phyloP scores from a whole-genome alignment of 2,888 invertebrate species.

The Liposcelis brunnea region DNA sequence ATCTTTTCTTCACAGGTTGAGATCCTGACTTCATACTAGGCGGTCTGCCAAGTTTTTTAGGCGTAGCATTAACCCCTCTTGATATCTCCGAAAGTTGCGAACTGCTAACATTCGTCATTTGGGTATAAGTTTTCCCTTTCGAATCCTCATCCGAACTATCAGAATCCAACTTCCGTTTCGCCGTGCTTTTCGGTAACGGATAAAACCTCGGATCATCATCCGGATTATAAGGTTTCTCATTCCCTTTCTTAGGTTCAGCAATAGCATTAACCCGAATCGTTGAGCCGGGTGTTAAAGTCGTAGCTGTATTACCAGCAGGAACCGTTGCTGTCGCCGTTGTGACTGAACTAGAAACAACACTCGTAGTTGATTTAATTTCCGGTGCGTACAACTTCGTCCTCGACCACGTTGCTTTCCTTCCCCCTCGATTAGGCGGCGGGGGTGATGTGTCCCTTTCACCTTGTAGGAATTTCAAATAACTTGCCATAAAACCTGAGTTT shows the following conservation, averaged over 20 bases:
- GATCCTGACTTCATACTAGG: neutral
- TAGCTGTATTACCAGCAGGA: constrained; percentile 13
- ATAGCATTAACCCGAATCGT: constrained; percentile 31
- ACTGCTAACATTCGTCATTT: constrained; percentile 5
- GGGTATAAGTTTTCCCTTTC: neutral
- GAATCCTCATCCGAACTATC: constrained; percentile 47
- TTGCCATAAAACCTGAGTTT: constrained; percentile 66
- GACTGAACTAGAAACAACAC: constrained; percentile 14
- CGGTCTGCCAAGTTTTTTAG: neutral
- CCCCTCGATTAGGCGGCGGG: constrained; percentile 39
- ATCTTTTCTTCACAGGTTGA: neutral
- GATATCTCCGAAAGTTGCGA: neutral
- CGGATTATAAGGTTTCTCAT: constrained; percentile 24
- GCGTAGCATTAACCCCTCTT: neutral
- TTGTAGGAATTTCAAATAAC: constrained; percentile 69
- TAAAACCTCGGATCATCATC: constrained; percentile 56
- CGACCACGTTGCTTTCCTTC: constrained; percentile 23
- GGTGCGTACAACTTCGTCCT: constrained; percentile 20
- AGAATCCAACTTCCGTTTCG: constrained; percentile 41
- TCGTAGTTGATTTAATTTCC: constrained; percentile 18
- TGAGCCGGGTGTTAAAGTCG: constrained; percentile 28
- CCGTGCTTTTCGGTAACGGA: constrained; percentile 42
- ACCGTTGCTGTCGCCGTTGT: constrained; percentile 17
- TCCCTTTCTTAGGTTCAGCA: constrained; percentile 23
- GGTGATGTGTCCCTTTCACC: constrained; percentile 69